Base-by-base conservation (phyloP, 2,797 vertebrate species). In the Microctenopoma steveboyesi region DNA sequence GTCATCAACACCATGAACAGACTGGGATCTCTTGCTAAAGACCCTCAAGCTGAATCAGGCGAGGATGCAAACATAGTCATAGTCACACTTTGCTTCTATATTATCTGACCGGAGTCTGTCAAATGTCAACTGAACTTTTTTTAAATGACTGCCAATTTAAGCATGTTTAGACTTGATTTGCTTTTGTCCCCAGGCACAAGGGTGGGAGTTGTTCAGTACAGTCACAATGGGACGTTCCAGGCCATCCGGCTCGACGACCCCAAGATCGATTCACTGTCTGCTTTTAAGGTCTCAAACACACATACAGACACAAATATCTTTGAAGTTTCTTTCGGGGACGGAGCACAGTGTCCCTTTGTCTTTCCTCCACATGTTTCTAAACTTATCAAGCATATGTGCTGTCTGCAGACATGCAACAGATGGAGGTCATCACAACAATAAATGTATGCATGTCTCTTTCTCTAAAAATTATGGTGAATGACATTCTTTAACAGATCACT, bases 201-300 rank as follows among this genome's bases (percentile, higher is more conserved):
- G 12, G 97, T 99, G 28, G 98, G 98, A 2, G 97, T 99, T 63
- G 98, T 99, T 40, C 98, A 99, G 88, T 99, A 98, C 95, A 99
- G 98, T 85, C 98, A 99, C 0, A 94, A 87, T 4, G 97, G 96
- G 56, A 99, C 98, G 3, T 99, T 99, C 27, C 96, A 99, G 90
- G 95, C 97, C 83, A 97, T 99, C 88, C 91, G 84, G 7, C 94
- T 98, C 42, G 91, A 98, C 0, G 98, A 99, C 3, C 92, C 96
- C 58, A 95, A 93, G 82, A 97, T 99, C 1, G 58, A 97, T 92
- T 97, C 97, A 0, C 84, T 99, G 72, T 87, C 97, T 0, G 94
- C 96, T 70, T 99, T 99, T 88, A 99, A 99, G 92, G 92, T 93
- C 57, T 83, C 25, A n/a, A 28, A 33, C 64, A 64, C 55, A 37